These are phyloP conservation scores for Virgularia gustaviana DNA, from an alignment of 92 coral and sea anemone species.

Conservation along the genomic window DNA sequence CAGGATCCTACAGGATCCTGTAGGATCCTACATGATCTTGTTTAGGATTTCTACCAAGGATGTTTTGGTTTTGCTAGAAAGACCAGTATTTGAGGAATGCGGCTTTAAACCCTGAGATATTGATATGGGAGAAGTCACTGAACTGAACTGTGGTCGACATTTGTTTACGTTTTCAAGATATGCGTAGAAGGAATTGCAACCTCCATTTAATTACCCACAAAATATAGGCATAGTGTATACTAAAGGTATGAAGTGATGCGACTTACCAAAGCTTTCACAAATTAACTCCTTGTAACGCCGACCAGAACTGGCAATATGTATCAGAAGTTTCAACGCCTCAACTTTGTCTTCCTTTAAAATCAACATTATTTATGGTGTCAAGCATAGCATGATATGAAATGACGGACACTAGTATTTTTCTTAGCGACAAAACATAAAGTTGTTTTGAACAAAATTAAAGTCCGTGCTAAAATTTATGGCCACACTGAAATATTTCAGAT, in stretches of 20 bases:
- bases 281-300: conserved; percentile 90
- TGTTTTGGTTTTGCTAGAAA: no score
- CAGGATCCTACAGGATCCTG: no score
- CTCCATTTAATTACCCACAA: not conserved
- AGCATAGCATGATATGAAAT: not conserved
- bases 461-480: no score
- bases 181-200: no score
- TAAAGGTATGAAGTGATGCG: not conserved
- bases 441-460: not conserved
- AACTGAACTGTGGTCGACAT: no score
- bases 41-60: no score
- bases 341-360: conserved; percentile 76
- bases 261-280: conserved; percentile 96
- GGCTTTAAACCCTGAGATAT: no score
- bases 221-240: not conserved
- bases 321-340: conserved; percentile 77
- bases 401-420: not conserved
- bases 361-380: not conserved
- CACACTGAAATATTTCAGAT: no score
- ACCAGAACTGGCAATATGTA: conserved; percentile 89
- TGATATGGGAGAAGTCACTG: no score
- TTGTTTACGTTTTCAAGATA: no score
- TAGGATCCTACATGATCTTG: no score
- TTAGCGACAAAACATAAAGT: not conserved
- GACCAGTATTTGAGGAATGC: no score